Base-by-base conservation (phyloP, 2,113 vertebrate genomes). In the Caretta caretta region DNA sequence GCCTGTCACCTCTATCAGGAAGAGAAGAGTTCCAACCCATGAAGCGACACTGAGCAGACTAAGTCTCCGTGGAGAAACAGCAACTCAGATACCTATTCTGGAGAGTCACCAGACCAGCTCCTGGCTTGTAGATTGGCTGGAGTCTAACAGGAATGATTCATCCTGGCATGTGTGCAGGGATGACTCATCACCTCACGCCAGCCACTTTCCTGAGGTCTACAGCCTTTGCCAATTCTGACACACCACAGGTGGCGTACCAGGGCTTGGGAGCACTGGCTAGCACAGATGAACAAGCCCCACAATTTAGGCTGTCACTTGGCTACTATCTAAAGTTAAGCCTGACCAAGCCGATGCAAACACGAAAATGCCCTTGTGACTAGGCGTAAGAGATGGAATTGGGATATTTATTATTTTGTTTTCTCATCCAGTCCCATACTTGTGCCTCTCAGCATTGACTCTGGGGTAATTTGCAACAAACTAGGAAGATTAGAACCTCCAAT, bases 151-250 rank as follows among this genome's bases (percentile, higher is more conserved):
- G 62, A 20, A 69, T n/a, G 62, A n/a, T 16, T 35, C 62, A n/a
- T 69, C 65, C 35, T n/a, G 19, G 35, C 3, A 17, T 69, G 35
- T 20, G 35, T 20, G 65, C 17, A n/a, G 35, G 65, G 4, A 10
- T 10, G 35, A 38, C n/a, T 38, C n/a, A 38, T 72, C 65, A 72
- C 42, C 38, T 46, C 20, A 46, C 72, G 27, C 24, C 24, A 46
- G 72, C 22, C 38, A 27, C 42, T 10, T 75, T 75, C 42, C 27
- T 12, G 42, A 48, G 24, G 48, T 78, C 42, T 27, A 76, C 31
- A 65, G 53, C 42, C 72, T 10, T 5, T 29, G 38, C 42, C 42
- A 16, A 3, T 2, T 56, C 0, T 0, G 35, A 29, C 80, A 3
- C 12, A 5, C 4, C 14, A 22, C 49, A 42, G 10, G 0, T 49